A percentile compares a stretch with the other conserved stretches of the same genome.
Evolutionary conservation across 1,140 invertebrate genomes (phyloP).

Genomic region (Drosophila ambigua): DNA sequence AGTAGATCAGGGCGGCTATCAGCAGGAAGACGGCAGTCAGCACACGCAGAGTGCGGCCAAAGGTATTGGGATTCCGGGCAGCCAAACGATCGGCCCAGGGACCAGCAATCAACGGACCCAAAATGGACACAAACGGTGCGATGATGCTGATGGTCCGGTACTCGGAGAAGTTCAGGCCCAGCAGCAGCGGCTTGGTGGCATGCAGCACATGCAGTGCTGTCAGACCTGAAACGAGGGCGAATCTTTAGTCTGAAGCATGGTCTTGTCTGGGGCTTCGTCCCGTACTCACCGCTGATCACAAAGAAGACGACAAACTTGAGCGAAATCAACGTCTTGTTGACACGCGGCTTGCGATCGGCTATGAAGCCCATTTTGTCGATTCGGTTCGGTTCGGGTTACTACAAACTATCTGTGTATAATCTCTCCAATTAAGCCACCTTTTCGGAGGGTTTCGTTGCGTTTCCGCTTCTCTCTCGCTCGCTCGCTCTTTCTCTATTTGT

Average conservation of each 20-base stretch:
- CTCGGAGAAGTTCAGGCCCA: conserved; percentile 89
- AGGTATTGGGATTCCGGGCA: conserved; percentile 73
- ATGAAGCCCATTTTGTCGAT: conserved; percentile 69
- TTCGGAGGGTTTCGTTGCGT: conserved; percentile 27
- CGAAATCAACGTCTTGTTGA: conserved; percentile 78
- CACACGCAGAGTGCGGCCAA: conserved; percentile 85
- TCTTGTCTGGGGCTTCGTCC: background rate
- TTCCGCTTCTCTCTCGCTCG: background rate
- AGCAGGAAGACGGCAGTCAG: conserved; percentile 88
- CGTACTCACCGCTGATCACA: conserved; percentile 73
- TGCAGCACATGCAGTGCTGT: conserved; percentile 91
- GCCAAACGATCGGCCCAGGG: conserved; percentile 88
- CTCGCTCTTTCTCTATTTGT: conserved; percentile 3
- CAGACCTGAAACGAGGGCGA: conserved; percentile 85
- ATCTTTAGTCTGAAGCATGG: background rate
- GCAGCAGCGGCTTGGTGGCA: conserved; percentile 88
- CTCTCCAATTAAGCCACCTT: conserved; percentile 37
- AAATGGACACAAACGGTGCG: conserved; percentile 88
- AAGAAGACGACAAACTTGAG: conserved; percentile 78
- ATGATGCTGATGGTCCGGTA: conserved; percentile 89
- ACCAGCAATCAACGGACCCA: conserved; percentile 88
- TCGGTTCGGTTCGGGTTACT: conserved; percentile 2
- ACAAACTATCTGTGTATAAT: conserved; percentile 39
- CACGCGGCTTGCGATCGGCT: conserved; percentile 52
- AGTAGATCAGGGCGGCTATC: conserved; percentile 88